Conservation (phyloP, 92 coral and sea anemone species). For the Bergia puertoricense region DNA sequence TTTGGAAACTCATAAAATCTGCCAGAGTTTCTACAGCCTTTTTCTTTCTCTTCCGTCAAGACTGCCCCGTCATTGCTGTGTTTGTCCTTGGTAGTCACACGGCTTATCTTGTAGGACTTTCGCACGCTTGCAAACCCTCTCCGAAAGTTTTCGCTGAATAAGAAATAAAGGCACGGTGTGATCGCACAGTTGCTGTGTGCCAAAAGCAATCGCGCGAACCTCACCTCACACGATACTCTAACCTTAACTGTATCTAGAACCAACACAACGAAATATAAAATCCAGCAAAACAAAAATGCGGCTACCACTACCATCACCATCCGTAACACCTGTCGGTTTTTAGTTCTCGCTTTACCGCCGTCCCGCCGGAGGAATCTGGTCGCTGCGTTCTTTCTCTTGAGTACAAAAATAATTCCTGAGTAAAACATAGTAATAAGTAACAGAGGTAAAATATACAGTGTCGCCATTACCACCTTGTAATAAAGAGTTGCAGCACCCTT, state of each 20-base stretch:
- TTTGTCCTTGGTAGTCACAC: neutral
- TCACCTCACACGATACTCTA: conserved; percentile 31
- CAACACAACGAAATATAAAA: conserved; percentile 57
- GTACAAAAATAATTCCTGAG: conserved; percentile 32
- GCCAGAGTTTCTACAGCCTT: neutral
- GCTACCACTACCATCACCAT: conserved; percentile 61
- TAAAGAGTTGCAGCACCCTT: conserved; percentile 38
- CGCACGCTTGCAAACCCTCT: conserved; percentile 42
- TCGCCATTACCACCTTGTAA: conserved; percentile 10
- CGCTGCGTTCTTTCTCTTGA: conserved; percentile 12
- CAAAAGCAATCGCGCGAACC: conserved; percentile 25
- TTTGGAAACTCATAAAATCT: neutral
- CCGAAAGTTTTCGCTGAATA: conserved; percentile 70
- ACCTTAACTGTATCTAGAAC: conserved; percentile 23
- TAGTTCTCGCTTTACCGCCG: neutral
- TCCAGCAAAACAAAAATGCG: conserved; percentile 60
- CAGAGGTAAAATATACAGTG: conserved; percentile 19
- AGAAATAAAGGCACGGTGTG: conserved; percentile 57
- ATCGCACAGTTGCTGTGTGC: conserved; percentile 58
- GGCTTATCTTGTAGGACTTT: neutral
- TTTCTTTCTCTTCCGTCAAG: neutral
- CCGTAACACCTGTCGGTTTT: conserved; percentile 48
- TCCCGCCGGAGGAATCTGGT: neutral
- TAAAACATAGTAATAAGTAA: conserved; percentile 7
- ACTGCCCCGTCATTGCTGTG: neutral